Evolutionary conservation across 2,113 vertebrate genomes (phyloP).

Genomic region (Herpetotheres cachinnans): DNA sequence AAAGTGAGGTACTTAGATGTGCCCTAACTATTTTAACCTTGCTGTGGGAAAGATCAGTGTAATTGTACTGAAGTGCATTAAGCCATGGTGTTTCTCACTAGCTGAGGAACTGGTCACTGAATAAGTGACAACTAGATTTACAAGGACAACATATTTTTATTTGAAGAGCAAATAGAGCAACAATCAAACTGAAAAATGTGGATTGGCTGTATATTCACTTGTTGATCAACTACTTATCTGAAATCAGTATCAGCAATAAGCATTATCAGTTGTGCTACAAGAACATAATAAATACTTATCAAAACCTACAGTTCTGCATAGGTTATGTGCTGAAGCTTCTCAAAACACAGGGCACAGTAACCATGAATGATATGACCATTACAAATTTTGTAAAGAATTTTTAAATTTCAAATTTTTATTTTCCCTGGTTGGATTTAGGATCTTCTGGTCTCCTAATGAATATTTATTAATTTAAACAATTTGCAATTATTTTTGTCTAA

Average conservation of each 20-base stretch:
- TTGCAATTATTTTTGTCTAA: background rate
- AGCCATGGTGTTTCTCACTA: background rate
- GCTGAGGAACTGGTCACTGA: background rate
- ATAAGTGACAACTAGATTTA: background rate
- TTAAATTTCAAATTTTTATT: background rate
- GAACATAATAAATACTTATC: background rate
- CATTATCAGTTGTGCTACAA: background rate
- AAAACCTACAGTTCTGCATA: background rate
- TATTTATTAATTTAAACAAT: background rate
- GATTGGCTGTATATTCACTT: background rate
- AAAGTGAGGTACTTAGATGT: background rate
- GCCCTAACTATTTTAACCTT: background rate
- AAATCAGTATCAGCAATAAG: background rate
- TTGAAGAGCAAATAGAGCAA: background rate
- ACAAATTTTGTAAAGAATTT: background rate
- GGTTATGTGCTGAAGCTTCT: background rate
- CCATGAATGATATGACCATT: background rate
- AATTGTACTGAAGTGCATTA: background rate
- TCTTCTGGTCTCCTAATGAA: background rate
- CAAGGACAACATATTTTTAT: background rate
- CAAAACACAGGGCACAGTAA: background rate
- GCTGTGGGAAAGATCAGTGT: background rate
- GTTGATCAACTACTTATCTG: background rate
- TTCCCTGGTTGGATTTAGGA: background rate
- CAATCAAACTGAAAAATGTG: background rate